phyloP scores from a whole-genome alignment of 2,113 vertebrate genomes.

The Larimichthys polyactis region DNA sequence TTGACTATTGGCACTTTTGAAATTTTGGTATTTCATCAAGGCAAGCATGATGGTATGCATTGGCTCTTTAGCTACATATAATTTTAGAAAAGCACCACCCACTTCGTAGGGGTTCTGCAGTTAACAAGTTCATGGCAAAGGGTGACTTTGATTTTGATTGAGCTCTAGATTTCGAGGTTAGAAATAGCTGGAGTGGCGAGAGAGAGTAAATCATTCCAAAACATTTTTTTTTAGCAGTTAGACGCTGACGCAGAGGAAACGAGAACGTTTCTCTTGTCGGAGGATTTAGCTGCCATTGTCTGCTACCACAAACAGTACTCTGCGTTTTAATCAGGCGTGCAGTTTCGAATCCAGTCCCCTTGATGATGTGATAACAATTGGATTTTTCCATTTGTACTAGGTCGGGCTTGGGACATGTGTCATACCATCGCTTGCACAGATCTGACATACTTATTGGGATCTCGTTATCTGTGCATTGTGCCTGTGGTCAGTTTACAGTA shows the following conservation, averaged over 20 bases:
- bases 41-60: background rate
- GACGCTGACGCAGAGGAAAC: constrained; percentile 33
- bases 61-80: background rate
- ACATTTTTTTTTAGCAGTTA: constrained; percentile 39
- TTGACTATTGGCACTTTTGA: background rate
- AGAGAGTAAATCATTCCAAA: constrained; percentile 52
- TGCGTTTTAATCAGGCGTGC: constrained; percentile 63
- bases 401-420: constrained; percentile 5
- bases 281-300: constrained; percentile 74
- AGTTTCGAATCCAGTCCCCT: constrained; percentile 55
- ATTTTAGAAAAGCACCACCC: background rate
- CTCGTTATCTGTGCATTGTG: constrained; percentile 7
- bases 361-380: constrained; percentile 53
- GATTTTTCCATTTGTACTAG: constrained; percentile 8
- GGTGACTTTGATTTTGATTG: constrained; percentile 49
- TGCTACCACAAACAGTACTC: constrained; percentile 54
- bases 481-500: constrained; percentile 3
- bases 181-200: constrained; percentile 32
- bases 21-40: background rate
- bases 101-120: constrained; percentile 14
- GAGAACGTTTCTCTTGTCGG: constrained; percentile 60
- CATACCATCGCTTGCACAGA: constrained; percentile 8
- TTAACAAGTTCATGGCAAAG: constrained; percentile 35
- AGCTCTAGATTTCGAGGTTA: constrained; percentile 40
- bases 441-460: constrained; percentile 13